Base-by-base conservation (phyloP, 2,113 vertebrate genomes). In the Periophthalmus modestus region DNA sequence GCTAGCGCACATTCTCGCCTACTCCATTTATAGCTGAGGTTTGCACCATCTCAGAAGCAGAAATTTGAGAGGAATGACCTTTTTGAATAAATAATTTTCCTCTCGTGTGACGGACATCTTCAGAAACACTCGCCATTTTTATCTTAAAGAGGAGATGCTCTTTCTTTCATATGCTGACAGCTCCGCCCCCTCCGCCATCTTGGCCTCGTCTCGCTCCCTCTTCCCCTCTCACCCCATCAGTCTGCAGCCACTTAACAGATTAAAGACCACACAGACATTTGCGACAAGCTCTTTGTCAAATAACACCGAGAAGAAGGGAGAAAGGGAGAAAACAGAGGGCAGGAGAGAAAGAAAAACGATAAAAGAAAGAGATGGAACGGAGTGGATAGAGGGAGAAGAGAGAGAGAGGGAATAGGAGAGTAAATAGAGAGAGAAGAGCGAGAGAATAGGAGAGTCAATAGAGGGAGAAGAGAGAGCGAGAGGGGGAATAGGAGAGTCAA, bases 171-270 rank as follows among this genome's bases (percentile, higher is more conserved):
- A 87, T 78, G 61, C 68, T 77, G 79, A 88, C 89, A 87, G 82
- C 79, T 57, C 19, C 28, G 65, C 57, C 57, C 2, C 70, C 39
- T 69, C 69, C 61, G 69, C 73, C 80, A 74, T 39, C 66, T 69
- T 71, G 66, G 74, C 80, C 77, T 68, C 54, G 65, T 9, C 43
- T 9, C 43, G 1, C 43, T 12, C 43, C 43, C 65, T 69, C 71
- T 68, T 72, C 80, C 75, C 66, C 77, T 67, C 69, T n/a, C 69
- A 78, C 19, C 5, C 52, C 52, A 3, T 16, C 52, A 6, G 87
- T 82, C 77, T 84, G 74, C 73, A 71, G 79, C 61, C 81, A 88
- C 83, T 90, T 88, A 88, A 83, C 78, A 88, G 88, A 87, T 84
- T 86, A 83, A 83, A 87, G 50, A 48, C 69, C 78, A 65, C 80